Conservation (phyloP, 2,113 vertebrate species). For the Echinops telfairi region DNA sequence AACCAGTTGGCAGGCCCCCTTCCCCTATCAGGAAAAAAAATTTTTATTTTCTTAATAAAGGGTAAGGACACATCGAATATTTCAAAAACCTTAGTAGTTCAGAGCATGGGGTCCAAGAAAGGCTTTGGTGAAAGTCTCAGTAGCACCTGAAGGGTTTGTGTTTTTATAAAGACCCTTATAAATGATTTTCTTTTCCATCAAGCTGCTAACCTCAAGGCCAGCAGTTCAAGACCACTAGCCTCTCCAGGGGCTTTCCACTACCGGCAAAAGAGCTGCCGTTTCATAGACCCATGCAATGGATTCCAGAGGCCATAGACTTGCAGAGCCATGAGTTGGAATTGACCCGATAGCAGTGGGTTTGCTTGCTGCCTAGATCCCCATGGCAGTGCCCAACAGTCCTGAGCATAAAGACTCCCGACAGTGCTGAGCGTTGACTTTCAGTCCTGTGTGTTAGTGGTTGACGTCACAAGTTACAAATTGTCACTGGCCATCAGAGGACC, state of each 20-base stretch:
- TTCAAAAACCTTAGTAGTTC: slow-evolving; percentile 76
- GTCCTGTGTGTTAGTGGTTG: slow-evolving; percentile 24
- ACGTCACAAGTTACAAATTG: slow-evolving; percentile 63
- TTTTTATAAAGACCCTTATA: slow-evolving; percentile 80
- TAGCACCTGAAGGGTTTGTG: slow-evolving; percentile 61
- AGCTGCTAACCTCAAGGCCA: background rate
- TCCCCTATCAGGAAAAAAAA: background rate
- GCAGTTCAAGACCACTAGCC: too few relatives aligned
- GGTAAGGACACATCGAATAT: slow-evolving; percentile 69
- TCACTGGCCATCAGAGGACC: slow-evolving; percentile 79
- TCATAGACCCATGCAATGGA: too few relatives aligned
- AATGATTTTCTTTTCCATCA: slow-evolving; percentile 74
- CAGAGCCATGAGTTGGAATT: too few relatives aligned
- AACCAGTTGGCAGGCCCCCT: slow-evolving; percentile 84
- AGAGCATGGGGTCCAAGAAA: slow-evolving; percentile 81
- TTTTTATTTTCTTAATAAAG: background rate
- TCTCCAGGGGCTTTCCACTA: too few relatives aligned
- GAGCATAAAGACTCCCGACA: slow-evolving; percentile 69
- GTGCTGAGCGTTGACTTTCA: background rate
- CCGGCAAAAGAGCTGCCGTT: too few relatives aligned
- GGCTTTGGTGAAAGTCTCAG: slow-evolving; percentile 78
- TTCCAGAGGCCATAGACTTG: too few relatives aligned
- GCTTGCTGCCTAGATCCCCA: slow-evolving; percentile 68
- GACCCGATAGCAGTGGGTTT: too few relatives aligned
- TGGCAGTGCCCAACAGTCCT: slow-evolving; percentile 69